A percentile compares a stretch with the other conserved stretches of the same genome.
Evolutionary conservation across 2,888 invertebrate genomes (phyloP).

Genomic region (Vandiemenella viatica): DNA sequence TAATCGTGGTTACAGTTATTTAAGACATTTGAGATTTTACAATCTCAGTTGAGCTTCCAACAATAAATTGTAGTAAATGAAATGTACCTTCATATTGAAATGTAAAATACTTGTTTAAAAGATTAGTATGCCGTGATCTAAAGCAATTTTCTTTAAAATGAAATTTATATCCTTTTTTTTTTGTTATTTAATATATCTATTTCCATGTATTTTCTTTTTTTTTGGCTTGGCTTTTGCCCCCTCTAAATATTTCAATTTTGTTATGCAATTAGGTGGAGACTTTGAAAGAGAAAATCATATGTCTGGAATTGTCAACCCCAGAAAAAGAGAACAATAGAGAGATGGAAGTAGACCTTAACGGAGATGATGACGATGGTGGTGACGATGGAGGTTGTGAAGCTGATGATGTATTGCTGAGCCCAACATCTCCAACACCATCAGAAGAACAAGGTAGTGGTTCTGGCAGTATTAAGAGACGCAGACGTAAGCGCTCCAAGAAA

Average conservation of each 20-base stretch:
- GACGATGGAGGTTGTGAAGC: constrained; percentile 29
- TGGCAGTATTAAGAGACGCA: constrained; percentile 33
- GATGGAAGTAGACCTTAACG: constrained; percentile 18
- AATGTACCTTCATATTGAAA: no score
- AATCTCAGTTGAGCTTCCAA: no score
- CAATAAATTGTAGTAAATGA: no score
- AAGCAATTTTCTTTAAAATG: no score
- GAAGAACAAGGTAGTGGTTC: constrained; percentile 33
- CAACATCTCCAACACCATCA: constrained; percentile 34
- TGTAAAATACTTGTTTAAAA: no score
- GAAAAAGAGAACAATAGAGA: constrained; percentile 36
- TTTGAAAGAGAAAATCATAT: constrained; percentile 79
- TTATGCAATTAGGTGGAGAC: constrained; percentile 93
- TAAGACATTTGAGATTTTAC: no score
- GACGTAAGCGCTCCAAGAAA: constrained; percentile 36
- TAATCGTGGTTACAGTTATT: no score
- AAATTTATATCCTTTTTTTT: neutral
- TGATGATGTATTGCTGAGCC: constrained; percentile 34
- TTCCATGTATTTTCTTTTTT: neutral
- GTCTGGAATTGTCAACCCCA: constrained; percentile 62
- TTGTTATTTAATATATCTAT: neutral
- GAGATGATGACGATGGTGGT: constrained; percentile 9
- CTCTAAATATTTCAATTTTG: no score
- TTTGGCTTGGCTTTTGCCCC: neutral
- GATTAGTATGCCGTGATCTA: no score